Percentiles rank a stretch among this genome's conserved stretches.
These are phyloP conservation scores for Drosophila sp. DNA, from an alignment of 1,140 invertebrate species.

Conservation along the genomic window DNA sequence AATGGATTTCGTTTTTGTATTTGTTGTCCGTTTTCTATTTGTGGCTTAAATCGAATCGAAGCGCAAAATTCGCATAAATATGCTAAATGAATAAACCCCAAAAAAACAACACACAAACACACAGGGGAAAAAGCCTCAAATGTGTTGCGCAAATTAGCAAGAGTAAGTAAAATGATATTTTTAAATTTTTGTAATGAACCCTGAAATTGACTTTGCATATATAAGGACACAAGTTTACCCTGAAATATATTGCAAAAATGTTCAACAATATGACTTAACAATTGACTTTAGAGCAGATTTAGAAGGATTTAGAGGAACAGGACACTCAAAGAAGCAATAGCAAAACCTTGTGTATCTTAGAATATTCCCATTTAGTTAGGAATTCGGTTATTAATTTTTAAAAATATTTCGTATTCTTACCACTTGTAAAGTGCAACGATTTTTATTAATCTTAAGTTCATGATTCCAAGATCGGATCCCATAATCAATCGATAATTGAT, in stretches of 20 bases:
- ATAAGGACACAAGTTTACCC: neutral
- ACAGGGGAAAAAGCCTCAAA: constrained; percentile 16
- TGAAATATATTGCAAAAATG: neutral
- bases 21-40: constrained; percentile 62
- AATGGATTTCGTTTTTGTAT: constrained; percentile 49
- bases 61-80: constrained; percentile 72
- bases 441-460: no score
- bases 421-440: no score
- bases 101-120: constrained; percentile 26
- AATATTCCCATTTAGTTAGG: no score
- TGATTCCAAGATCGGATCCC: no score
- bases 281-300: neutral
- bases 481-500: no score
- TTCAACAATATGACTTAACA: neutral
- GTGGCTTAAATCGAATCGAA: constrained; percentile 60
- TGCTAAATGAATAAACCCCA: constrained; percentile 65
- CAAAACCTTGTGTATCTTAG: no score
- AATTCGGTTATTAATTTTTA: no score
- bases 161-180: constrained; percentile 61
- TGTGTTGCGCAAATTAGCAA: constrained; percentile 67
- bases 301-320: no score
- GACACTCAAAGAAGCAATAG: no score
- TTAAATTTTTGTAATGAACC: constrained; percentile 47
- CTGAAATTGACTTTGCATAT: neutral
- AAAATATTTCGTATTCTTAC: no score